Evolutionary conservation across 2,113 vertebrate species (phyloP).

Genomic region (Antechinus stuartii): DNA sequence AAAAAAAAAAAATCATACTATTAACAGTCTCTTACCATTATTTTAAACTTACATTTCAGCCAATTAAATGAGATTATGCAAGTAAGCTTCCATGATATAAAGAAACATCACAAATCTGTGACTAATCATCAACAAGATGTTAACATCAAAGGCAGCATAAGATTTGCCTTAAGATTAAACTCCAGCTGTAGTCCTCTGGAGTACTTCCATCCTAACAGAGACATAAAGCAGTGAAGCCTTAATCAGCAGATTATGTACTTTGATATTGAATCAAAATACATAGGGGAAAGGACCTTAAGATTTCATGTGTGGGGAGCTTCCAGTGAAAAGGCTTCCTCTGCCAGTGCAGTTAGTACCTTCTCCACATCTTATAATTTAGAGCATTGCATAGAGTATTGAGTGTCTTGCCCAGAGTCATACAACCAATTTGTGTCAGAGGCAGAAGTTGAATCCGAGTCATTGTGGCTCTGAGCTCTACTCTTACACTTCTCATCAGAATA

Average conservation of each 20-base stretch:
- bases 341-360: neutral
- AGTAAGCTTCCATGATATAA: neutral
- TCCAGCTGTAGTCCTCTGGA: neutral
- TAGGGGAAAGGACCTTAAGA: neutral
- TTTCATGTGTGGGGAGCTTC: neutral
- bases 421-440: neutral
- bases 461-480: neutral
- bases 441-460: neutral
- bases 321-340: neutral
- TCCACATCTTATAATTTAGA: neutral
- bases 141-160: neutral
- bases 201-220: neutral
- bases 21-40: neutral
- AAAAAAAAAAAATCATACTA: neutral
- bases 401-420: neutral
- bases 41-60: neutral
- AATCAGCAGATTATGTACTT: neutral
- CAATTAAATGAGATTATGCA: neutral
- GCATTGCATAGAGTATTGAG: neutral
- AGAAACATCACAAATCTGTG: neutral
- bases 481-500: neutral
- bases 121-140: neutral
- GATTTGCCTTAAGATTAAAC: no score
- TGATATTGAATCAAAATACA: neutral
- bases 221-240: neutral